phyloP scores from a whole-genome alignment of 1,140 invertebrate genomes.

The Pygmarrhopalites habei region DNA sequence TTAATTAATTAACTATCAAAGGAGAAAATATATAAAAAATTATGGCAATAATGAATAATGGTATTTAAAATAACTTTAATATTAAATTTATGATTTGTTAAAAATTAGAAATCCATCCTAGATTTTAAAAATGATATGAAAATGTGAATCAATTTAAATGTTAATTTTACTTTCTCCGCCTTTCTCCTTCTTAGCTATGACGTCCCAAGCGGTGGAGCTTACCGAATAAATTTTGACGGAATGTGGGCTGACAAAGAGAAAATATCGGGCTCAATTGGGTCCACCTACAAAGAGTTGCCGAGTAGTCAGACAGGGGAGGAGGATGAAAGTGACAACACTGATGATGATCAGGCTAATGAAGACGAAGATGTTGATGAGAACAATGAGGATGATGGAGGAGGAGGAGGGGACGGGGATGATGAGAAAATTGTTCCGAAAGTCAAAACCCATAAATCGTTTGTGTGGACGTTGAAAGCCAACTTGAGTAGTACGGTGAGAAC shows the following conservation, averaged over 20 bases:
- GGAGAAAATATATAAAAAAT: no score
- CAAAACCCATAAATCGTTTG: no score
- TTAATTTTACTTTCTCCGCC: no score
- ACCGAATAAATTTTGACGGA: slow-evolving; percentile 29
- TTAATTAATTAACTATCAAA: no score
- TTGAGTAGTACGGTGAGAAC: slow-evolving; percentile 15
- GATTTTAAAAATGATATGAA: no score
- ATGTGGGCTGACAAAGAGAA: slow-evolving; percentile 19
- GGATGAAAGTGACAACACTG: slow-evolving; percentile 15
- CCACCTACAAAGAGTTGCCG: not conserved
- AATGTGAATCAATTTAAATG: no score
- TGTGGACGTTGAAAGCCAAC: slow-evolving; percentile 22
- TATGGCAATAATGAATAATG: no score
- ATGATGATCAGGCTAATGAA: slow-evolving; percentile 10
- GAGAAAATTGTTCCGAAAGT: not conserved
- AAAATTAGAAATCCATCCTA: no score
- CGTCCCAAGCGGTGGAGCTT: not conserved
- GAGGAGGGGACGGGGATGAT: slow-evolving; percentile 1
- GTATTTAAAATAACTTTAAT: no score
- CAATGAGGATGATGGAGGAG: slow-evolving; percentile 7
- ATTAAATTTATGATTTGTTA: no score
- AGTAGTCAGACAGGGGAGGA: not conserved
- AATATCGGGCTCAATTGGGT: slow-evolving; percentile 12
- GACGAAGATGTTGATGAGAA: slow-evolving; percentile 8
- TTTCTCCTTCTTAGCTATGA: no score